Evolutionary conservation across 1,140 invertebrate genomes (phyloP).

Genomic region (Daktulosphaira vitifoliae): DNA sequence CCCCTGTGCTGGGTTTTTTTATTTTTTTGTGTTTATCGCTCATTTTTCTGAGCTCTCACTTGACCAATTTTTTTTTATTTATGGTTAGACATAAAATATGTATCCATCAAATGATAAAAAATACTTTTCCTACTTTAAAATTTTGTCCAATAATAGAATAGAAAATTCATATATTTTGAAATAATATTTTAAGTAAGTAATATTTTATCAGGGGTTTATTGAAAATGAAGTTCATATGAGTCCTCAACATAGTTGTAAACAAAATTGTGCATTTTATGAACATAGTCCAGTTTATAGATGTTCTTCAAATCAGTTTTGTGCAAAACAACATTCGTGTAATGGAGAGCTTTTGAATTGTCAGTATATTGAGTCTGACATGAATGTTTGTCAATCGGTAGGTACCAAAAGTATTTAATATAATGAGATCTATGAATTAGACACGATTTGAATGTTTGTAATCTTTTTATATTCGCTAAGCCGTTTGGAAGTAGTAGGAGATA

Average conservation of each 20-base stretch:
- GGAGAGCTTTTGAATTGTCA: slow-evolving; percentile 67
- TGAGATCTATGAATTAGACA: neutral
- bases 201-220: slow-evolving; percentile 71
- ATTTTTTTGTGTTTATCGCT: no score
- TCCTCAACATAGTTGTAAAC: slow-evolving; percentile 58
- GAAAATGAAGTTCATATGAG: slow-evolving; percentile 84
- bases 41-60: no score
- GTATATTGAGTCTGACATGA: slow-evolving; percentile 76
- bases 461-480: neutral
- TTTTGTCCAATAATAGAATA: no score
- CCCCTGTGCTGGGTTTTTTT: no score
- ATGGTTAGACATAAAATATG: no score
- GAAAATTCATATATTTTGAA: no score
- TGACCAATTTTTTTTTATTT: no score
- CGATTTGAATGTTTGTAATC: neutral
- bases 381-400: slow-evolving; percentile 64
- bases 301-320: slow-evolving; percentile 60
- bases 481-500: slow-evolving; percentile 51
- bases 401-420: neutral
- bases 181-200: no score
- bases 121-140: no score
- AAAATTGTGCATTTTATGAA: slow-evolving; percentile 70
- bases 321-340: slow-evolving; percentile 55
- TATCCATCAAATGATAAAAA: no score
- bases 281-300: slow-evolving; percentile 57